Percentiles rank a stretch among this genome's conserved stretches.
phyloP scores from a whole-genome alignment of 2,797 vertebrate genomes.

The Ctenochaetus hawaiiensis region DNA sequence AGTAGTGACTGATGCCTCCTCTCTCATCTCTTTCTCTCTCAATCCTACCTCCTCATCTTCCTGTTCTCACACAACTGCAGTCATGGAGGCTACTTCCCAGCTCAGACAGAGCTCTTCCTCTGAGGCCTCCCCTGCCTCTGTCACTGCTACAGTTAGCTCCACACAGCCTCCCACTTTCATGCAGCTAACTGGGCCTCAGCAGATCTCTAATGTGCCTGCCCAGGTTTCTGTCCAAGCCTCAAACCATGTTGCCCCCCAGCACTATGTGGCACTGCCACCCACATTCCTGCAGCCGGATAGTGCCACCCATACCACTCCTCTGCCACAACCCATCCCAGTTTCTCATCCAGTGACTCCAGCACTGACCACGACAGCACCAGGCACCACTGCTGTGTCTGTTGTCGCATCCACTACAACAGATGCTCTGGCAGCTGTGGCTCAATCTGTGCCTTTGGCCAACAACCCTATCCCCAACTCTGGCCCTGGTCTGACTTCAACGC shows the following conservation, averaged over 20 bases:
- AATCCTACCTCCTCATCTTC: constrained; percentile 85
- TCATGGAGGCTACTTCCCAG: constrained; percentile 80
- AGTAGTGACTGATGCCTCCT: constrained; percentile 79
- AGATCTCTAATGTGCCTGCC: constrained; percentile 84
- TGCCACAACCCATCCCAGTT: constrained; percentile 78
- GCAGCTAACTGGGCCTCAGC: constrained; percentile 82
- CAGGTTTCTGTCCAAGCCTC: constrained; percentile 85
- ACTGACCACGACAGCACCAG: constrained; percentile 50
- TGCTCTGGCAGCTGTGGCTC: constrained; percentile 70
- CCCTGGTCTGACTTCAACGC: constrained; percentile 57
- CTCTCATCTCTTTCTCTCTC: constrained; percentile 87
- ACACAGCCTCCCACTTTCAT: constrained; percentile 79
- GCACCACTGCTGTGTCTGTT: constrained; percentile 50
- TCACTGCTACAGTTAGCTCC: constrained; percentile 80
- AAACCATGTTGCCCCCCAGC: constrained; percentile 86
- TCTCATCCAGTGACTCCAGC: constrained; percentile 53
- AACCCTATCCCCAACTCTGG: constrained; percentile 77
- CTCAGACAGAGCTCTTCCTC: constrained; percentile 75
- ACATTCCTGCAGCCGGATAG: constrained; percentile 88
- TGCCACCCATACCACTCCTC: constrained; percentile 77
- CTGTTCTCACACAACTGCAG: constrained; percentile 84
- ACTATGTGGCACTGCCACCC: constrained; percentile 87
- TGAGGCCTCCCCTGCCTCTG: constrained; percentile 77
- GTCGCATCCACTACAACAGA: constrained; percentile 56
- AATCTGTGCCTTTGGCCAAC: constrained; percentile 89